These are phyloP conservation scores for Ashinkailepas kermadecensis DNA, from an alignment of 2,888 invertebrate genomes.

Conservation along the genomic window DNA sequence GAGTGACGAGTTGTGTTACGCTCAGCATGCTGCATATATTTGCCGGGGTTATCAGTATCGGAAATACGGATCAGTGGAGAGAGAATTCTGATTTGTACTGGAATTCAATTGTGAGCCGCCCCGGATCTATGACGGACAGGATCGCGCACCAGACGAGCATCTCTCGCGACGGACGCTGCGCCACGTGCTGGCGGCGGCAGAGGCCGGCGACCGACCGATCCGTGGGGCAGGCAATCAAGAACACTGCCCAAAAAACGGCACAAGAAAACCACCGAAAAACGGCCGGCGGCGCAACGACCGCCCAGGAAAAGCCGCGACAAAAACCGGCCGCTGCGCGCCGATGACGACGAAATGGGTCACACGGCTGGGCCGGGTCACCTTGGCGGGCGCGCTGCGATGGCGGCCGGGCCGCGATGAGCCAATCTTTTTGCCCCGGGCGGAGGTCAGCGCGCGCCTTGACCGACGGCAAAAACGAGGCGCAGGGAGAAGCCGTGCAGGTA, in stretches of 20 bases:
- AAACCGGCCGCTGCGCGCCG: neutral
- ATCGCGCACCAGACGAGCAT: too few relatives aligned
- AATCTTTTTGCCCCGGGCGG: neutral
- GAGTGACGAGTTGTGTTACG: too few relatives aligned
- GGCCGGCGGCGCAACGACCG: too few relatives aligned
- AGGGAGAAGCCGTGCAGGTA: too few relatives aligned
- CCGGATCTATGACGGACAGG: neutral
- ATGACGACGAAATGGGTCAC: slow-evolving; percentile 22
- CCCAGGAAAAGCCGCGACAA: neutral
- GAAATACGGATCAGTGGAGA: too few relatives aligned
- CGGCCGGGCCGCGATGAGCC: neutral
- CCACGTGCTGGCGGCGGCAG: neutral
- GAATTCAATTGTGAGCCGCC: too few relatives aligned
- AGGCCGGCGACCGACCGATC: neutral
- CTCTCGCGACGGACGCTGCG: neutral
- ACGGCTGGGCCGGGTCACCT: slow-evolving; percentile 18
- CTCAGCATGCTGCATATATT: too few relatives aligned
- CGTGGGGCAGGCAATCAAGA: neutral
- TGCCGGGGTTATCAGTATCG: too few relatives aligned
- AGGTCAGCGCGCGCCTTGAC: slow-evolving; percentile 5
- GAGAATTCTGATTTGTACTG: too few relatives aligned
- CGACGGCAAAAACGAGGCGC: too few relatives aligned
- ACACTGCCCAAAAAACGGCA: neutral
- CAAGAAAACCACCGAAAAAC: neutral
- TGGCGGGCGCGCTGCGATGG: neutral